These are phyloP conservation scores for Sebastolobus altivelis DNA, from an alignment of 2,797 vertebrate genomes.

Conservation along the genomic window DNA sequence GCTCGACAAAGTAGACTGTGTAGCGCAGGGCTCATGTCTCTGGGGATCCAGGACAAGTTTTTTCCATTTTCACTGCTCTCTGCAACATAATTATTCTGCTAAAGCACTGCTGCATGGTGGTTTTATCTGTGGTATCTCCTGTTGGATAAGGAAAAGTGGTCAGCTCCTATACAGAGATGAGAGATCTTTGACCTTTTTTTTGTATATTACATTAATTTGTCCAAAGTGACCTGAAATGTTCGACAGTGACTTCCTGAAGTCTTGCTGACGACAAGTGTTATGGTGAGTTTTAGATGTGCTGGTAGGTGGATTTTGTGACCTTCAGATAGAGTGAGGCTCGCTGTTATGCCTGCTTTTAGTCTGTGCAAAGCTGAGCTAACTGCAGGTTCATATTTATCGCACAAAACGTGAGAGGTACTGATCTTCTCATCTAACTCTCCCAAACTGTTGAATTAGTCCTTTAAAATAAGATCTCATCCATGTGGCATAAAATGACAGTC, in stretches of 20 bases:
- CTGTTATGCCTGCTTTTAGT: neutral
- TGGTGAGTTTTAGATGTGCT: neutral
- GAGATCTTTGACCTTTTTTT: neutral
- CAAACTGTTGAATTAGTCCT: neutral
- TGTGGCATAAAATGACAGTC: neutral
- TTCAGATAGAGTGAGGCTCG: neutral
- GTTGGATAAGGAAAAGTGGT: neutral
- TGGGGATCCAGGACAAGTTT: conserved; percentile 4
- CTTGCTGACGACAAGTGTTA: neutral
- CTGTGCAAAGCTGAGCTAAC: neutral
- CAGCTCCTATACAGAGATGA: neutral
- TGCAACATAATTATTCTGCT: neutral
- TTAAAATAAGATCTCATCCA: neutral
- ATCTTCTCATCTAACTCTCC: neutral
- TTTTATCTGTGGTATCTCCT: neutral
- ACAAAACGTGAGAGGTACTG: neutral
- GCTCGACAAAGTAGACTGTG: conserved; percentile 12
- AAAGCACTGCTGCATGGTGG: neutral
- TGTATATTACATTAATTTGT: neutral
- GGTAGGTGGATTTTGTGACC: neutral
- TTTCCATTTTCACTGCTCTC: conserved; percentile 6
- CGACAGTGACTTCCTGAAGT: neutral
- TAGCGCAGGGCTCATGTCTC: neutral
- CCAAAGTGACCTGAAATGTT: neutral
- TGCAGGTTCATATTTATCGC: neutral